Evolutionary conservation across 2,888 invertebrate genomes (phyloP).

Genomic region (Bembecia ichneumoniformis): DNA sequence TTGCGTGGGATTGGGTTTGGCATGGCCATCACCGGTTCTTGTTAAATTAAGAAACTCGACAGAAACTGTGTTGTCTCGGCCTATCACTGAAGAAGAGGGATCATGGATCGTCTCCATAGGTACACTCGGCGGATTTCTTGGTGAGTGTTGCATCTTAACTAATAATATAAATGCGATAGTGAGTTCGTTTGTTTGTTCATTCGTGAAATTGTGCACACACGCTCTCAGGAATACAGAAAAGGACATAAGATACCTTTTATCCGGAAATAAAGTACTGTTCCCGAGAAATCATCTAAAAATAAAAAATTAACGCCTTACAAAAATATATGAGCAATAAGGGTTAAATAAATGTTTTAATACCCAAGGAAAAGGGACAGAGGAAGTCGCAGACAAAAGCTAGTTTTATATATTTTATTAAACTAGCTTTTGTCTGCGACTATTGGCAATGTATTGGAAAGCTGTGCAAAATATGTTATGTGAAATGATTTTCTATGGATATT

Average conservation of each 20-base stretch:
- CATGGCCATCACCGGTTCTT: slow-evolving; percentile 44
- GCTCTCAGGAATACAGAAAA: too few species aligned
- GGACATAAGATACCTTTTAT: too few species aligned
- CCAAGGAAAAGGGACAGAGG: not conserved
- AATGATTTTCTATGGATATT: too few species aligned
- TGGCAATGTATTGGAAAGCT: too few species aligned
- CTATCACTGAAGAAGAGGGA: slow-evolving; percentile 35
- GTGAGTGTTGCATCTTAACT: slow-evolving; percentile 16
- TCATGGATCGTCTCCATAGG: slow-evolving; percentile 48
- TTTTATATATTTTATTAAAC: not conserved
- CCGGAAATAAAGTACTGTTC: too few species aligned
- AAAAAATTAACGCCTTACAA: too few species aligned
- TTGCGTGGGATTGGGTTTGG: slow-evolving; percentile 29
- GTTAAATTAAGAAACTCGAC: slow-evolving; percentile 32
- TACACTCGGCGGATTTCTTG: slow-evolving; percentile 20
- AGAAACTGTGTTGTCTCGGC: slow-evolving; percentile 23
- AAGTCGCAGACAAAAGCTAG: not conserved
- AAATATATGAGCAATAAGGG: too few species aligned
- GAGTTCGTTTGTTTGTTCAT: not conserved
- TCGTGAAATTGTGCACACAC: too few species aligned
- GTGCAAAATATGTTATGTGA: too few species aligned
- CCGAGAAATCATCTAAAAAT: too few species aligned
- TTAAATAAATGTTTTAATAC: too few species aligned
- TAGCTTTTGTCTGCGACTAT: too few species aligned
- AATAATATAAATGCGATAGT: not conserved